Base-by-base conservation (phyloP, 2,888 invertebrate species). In the Plagodis pulveraria region DNA sequence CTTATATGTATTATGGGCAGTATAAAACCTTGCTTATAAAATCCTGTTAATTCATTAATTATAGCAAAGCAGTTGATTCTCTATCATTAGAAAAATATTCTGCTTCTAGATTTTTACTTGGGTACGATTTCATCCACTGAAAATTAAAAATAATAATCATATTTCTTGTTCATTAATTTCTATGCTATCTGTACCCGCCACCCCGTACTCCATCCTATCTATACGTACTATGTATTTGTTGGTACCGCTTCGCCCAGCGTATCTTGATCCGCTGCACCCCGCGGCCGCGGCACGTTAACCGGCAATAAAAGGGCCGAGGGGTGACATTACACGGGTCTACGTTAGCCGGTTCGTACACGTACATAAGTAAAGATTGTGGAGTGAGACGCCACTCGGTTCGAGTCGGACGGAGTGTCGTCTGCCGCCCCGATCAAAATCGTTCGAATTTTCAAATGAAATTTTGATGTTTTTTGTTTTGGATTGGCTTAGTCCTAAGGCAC, bases 361-460 rank as follows among this genome's bases (percentile, higher is more conserved):
- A 84, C 83, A 87, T 89, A 87, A 84, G 81, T 81, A 85, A 83
- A 85, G 84, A 83, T 65, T 79, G 79, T 81, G 83, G 80, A 82
- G 79, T 78, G 60, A 83, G 86, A 87, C 87, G 84, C 79, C 82
- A 81, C 85, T 86, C 82, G 83, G 78, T 80, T 77, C 61, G 60
- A 81, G 78, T 83, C 54, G 79, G 88, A 89, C 54, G 79, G 88
- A 89, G 90, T 89, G 89, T 90, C 90, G 90, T 90, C 89, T 89
- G 89, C 90, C 83, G 83, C 84, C 84, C 74, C 87, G 89, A 89
- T 90, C 90, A 86, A 85, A 90, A 88, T 84, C 83, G 83, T 85
- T 88, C 86, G 80, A 86, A 89, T 83, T 88, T 87, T 81, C 80
- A 86, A 87, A 80, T 77, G 76, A 81, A 80, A 76, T 80, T 86